Evolutionary conservation across 2,113 vertebrate species (phyloP), one percentile per base, ranked within the genome.

Genomic region (Semnornis frantzii): DNA sequence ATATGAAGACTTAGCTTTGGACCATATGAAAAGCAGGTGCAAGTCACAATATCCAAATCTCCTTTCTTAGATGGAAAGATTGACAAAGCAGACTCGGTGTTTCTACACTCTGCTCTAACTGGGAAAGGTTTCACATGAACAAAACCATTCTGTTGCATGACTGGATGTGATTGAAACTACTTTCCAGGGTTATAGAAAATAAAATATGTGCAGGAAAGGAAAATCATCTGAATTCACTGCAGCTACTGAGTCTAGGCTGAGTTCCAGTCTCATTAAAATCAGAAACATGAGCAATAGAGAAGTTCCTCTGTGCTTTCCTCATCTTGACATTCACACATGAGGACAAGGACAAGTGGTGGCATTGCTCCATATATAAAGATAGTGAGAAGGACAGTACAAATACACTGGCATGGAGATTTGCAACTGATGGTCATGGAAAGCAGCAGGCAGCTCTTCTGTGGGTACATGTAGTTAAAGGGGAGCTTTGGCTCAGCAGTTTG

Each of bases 251-350:
- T 85, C 93, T 93, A 83, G 92, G 90, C 85, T 90, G 62, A 90
- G 82, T 87, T 96, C 92, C 90, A 95, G 82, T 68, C 76, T 92
- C 82, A 93, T 95, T 96, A 96, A 91, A 96, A 91, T 88, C 79
- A 90, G 85, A 94, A 95, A 93, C 60, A 90, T 2, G 12, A 91
- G 68, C 71, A 92, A 83, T 9, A 90, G 63, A 87, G 44, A 87
- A 66, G 48, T 81, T 88, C 31, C 60, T 87, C 85, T 31, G 72
- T 85, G 64, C 37, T 62, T 82, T 92, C 58, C 65, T 88, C 46
- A 71, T 83, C 62, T 72, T 92, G 93, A 92, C 94, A 88, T 94
- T 96, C 76, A 42, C 16, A n/a, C 9, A 44, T 0, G 1, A 95
- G 82, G 94, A 90, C 89, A 94, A 92, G 82, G 91, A 81, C 34